phyloP scores from a whole-genome alignment of 37 sponge, comb jelly and placozoan species.

The Spongilla lacustris region DNA sequence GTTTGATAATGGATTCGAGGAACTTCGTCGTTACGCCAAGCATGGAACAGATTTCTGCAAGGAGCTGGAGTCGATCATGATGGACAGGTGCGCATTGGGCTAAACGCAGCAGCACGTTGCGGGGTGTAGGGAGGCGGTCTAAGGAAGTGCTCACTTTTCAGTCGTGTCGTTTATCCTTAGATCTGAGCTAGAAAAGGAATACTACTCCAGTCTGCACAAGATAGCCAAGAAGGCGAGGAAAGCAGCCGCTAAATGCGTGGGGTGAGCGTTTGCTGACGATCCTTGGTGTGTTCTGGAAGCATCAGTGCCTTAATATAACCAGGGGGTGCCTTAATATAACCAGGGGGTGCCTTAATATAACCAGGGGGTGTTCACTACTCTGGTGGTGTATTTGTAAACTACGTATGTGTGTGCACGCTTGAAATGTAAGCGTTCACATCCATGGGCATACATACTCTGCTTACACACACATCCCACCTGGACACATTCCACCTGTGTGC shows the following conservation, averaged over 20 bases:
- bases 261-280: conserved; percentile 30
- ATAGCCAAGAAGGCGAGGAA: conserved; percentile 49
- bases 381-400: conserved; percentile 5
- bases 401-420: too few relatives aligned
- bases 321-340: too few relatives aligned
- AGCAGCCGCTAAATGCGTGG: conserved; percentile 19
- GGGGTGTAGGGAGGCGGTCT: too few relatives aligned
- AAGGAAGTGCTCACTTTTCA: too few relatives aligned
- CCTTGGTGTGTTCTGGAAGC: too few relatives aligned
- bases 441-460: too few relatives aligned
- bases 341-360: too few relatives aligned
- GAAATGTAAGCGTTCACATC: too few relatives aligned
- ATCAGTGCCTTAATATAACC: too few relatives aligned
- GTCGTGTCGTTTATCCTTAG: conserved; percentile 12
- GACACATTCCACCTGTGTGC: too few relatives aligned
- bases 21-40: conserved; percentile 69
- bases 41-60: conserved; percentile 77
- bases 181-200: conserved; percentile 70
- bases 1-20: conserved; percentile 76
- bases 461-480: too few relatives aligned
- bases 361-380: too few relatives aligned
- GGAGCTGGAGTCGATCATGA: conserved; percentile 67
- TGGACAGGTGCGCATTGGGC: conserved; percentile 57
- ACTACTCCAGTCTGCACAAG: conserved; percentile 49
- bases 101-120: background rate